Evolutionary conservation across 2,113 vertebrate genomes (phyloP).

Genomic region (Clarias macrocephalus): DNA sequence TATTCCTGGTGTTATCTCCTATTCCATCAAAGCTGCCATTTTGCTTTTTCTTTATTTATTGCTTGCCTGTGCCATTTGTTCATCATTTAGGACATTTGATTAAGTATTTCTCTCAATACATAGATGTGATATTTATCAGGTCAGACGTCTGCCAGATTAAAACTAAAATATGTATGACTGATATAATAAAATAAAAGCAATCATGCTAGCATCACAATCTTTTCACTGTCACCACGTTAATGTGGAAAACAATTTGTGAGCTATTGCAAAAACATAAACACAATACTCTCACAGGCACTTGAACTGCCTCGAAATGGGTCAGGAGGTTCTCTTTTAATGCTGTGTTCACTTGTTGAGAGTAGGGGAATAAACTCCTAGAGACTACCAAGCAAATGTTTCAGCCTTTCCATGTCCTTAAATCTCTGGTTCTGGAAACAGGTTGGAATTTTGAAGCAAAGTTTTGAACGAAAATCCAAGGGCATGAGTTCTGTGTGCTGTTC

Average conservation of each 20-base stretch:
- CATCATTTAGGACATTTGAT: background rate
- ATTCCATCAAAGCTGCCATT: slow-evolving; percentile 1
- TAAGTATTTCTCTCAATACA: background rate
- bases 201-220: background rate
- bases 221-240: background rate
- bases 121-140: background rate
- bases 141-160: background rate
- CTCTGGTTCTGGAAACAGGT: background rate
- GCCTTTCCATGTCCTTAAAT: background rate
- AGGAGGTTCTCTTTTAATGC: background rate
- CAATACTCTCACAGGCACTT: background rate
- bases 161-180: background rate
- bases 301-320: background rate
- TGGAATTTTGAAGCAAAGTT: background rate
- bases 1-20: background rate
- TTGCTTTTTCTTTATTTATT: background rate
- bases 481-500: background rate
- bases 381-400: background rate
- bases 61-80: background rate
- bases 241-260: background rate
- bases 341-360: background rate
- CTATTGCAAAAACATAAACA: background rate
- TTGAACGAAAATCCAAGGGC: background rate
- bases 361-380: background rate
- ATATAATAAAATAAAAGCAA: background rate